phyloP scores from a whole-genome alignment of 2,797 vertebrate genomes.

The Tamandua tetradactyla region DNA sequence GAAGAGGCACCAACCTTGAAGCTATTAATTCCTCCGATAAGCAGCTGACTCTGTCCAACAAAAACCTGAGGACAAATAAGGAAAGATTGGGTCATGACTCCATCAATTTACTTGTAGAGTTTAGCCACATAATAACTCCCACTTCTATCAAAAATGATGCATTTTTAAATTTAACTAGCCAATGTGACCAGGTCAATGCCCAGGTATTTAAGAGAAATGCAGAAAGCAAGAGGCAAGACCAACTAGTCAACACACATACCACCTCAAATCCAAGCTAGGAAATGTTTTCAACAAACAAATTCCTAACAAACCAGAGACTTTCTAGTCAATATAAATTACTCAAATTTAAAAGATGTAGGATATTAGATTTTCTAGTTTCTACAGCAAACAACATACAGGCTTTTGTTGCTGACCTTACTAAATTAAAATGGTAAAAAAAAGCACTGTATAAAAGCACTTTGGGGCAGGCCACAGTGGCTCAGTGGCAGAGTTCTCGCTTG shows the following conservation, averaged over 20 bases:
- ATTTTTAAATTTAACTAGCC: background rate
- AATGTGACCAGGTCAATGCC: background rate
- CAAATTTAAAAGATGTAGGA: background rate
- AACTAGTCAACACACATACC: background rate
- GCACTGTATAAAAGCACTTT: too few relatives aligned
- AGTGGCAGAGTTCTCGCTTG: too few relatives aligned
- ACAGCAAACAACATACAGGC: background rate
- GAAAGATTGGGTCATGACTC: background rate
- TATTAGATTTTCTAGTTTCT: background rate
- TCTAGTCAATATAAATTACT: background rate
- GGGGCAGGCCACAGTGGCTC: too few relatives aligned
- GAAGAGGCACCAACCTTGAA: constrained; percentile 92
- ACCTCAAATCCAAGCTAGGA: background rate
- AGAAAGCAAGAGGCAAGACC: background rate
- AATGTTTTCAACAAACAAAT: background rate
- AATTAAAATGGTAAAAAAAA: background rate
- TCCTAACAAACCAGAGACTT: background rate
- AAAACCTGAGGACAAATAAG: constrained; percentile 87
- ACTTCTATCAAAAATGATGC: background rate
- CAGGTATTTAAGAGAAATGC: background rate
- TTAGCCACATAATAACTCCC: background rate
- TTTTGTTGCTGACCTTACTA: background rate
- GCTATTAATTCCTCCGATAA: constrained; percentile 95
- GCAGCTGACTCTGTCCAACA: constrained; percentile 93
- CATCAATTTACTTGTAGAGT: accelerated